phyloP scores from a whole-genome alignment of 2,888 invertebrate species.

The Eurytoma adleriae region DNA sequence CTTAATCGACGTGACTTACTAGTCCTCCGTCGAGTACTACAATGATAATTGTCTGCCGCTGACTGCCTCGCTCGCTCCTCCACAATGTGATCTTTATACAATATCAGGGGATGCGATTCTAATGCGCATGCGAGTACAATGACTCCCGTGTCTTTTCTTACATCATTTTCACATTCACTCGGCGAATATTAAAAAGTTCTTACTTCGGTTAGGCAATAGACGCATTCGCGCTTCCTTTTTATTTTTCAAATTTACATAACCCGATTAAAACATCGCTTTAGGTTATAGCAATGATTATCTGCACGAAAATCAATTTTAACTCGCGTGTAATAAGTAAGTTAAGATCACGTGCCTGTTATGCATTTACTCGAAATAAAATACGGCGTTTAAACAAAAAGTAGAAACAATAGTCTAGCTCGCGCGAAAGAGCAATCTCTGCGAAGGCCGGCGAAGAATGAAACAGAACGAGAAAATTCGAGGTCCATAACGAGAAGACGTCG shows the following conservation, averaged over 20 bases:
- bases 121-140: conserved; percentile 22
- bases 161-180: background rate
- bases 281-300: no score
- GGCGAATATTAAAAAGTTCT: conserved; percentile 24
- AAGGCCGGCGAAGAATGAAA: conserved; percentile 3
- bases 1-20: conserved; percentile 59
- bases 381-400: background rate
- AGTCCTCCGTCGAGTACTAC: conserved; percentile 33
- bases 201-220: background rate
- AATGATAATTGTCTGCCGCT: conserved; percentile 44
- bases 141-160: background rate
- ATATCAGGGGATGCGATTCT: conserved; percentile 4
- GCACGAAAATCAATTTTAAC: no score
- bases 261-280: no score
- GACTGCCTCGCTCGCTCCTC: conserved; percentile 28
- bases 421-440: background rate
- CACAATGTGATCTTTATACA: background rate
- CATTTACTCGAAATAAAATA: no score
- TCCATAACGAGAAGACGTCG: conserved; percentile 50
- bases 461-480: conserved; percentile 34
- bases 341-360: no score
- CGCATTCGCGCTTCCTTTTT: conserved; percentile 1
- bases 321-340: no score
- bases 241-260: background rate
- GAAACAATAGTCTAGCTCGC: background rate